Percentiles rank a stretch among this genome's conserved stretches.
Evolutionary conservation across 2,888 invertebrate genomes (phyloP).

Genomic region (Stenodema calcarata): DNA sequence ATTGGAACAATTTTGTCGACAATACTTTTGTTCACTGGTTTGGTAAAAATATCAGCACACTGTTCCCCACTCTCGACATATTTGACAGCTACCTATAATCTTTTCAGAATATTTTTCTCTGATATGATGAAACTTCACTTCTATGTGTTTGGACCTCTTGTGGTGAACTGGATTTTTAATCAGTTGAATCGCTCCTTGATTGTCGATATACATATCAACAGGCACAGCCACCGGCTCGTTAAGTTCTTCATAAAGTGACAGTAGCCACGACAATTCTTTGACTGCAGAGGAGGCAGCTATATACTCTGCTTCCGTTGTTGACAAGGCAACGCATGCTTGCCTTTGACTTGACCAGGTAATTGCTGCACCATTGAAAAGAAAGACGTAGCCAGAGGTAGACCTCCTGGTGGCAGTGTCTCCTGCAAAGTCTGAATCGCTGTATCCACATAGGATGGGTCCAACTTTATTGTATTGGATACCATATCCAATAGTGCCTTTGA

Average conservation of each 20-base stretch:
- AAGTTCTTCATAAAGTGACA: neutral
- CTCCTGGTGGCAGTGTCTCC: slow-evolving; percentile 45
- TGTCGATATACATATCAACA: neutral
- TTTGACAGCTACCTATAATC: neutral
- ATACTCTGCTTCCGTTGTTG: neutral
- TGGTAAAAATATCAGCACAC: neutral
- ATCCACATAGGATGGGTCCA: slow-evolving; percentile 44
- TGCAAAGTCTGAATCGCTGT: slow-evolving; percentile 56
- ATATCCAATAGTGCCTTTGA: slow-evolving; percentile 40
- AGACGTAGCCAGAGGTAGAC: neutral
- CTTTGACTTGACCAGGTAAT: slow-evolving; percentile 11
- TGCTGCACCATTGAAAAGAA: neutral
- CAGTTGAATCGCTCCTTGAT: neutral
- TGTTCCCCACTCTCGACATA: neutral
- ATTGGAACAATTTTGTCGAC: neutral
- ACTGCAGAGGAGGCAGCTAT: neutral
- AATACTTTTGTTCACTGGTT: neutral
- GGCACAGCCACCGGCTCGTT: neutral
- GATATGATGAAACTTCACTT: neutral
- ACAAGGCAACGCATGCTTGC: neutral
- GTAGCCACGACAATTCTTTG: neutral
- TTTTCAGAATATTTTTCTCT: neutral
- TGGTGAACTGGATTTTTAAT: neutral
- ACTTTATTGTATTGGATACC: slow-evolving; percentile 36
- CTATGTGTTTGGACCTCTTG: neutral